phyloP scores from a whole-genome alignment of 2,888 invertebrate species.

The Rhagium mordax region DNA sequence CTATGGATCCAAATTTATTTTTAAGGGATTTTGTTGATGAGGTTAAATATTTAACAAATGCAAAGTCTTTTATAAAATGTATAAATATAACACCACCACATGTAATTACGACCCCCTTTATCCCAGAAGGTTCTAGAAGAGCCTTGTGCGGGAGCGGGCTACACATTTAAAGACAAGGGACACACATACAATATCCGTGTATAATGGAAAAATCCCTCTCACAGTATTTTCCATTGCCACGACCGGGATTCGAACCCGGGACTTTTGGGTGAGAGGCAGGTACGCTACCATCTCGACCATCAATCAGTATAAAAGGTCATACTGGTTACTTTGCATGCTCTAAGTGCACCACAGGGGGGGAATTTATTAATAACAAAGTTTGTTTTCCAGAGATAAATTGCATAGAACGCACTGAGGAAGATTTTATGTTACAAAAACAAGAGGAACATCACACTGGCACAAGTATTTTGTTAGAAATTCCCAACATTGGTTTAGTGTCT shows the following conservation, averaged over 20 bases:
- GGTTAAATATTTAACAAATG: slow-evolving; percentile 6
- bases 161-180: too few species aligned
- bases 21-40: not conserved
- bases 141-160: too few species aligned
- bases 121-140: too few species aligned
- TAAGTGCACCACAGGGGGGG: slow-evolving; percentile 27
- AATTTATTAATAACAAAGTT: slow-evolving; percentile 10
- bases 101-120: too few species aligned
- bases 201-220: too few species aligned
- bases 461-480: not conserved
- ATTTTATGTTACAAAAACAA: not conserved
- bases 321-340: slow-evolving; percentile 39
- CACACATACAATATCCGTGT: too few species aligned
- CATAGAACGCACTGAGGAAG: not conserved
- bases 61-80: slow-evolving; percentile 38
- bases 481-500: not conserved
- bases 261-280: too few species aligned
- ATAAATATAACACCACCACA: too few species aligned
- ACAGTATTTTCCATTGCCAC: too few species aligned
- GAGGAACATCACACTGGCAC: slow-evolving; percentile 13
- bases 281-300: too few species aligned
- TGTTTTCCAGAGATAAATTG: slow-evolving; percentile 4
- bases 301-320: slow-evolving; percentile 36
- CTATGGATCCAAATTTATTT: not conserved
- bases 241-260: too few species aligned